Percentiles rank a stretch among this genome's conserved stretches.
phyloP scores from a whole-genome alignment of 1,140 invertebrate genomes.

The Psix sp. region DNA sequence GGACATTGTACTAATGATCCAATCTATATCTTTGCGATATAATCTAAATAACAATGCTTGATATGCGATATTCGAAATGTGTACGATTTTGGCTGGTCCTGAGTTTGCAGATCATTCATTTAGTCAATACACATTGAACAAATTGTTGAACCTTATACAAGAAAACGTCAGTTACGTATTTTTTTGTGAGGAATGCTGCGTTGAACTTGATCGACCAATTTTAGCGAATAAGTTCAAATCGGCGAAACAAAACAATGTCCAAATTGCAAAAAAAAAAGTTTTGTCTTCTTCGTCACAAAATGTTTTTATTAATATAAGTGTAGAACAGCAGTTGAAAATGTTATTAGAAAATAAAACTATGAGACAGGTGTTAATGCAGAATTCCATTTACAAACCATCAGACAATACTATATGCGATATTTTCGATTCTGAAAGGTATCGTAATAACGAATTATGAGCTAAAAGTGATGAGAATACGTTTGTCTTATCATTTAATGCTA shows the following conservation, averaged over 20 bases:
- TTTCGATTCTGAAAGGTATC: not conserved
- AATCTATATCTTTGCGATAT: constrained; percentile 9
- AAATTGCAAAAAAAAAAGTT: constrained; percentile 1
- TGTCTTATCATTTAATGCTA: constrained; percentile 9
- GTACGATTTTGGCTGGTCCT: constrained; percentile 9
- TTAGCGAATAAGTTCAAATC: not conserved
- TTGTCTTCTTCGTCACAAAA: constrained; percentile 1
- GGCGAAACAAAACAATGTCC: not conserved
- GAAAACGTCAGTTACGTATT: constrained; percentile 6
- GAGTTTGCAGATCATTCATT: constrained; percentile 7
- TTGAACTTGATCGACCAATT: not conserved
- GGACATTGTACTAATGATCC: constrained; percentile 16
- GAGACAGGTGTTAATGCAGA: not conserved
- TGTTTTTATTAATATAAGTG: constrained; percentile 4
- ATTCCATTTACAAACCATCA: not conserved
- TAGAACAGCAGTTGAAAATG: constrained; percentile 8
- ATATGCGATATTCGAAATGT: constrained; percentile 5
- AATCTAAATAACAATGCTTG: constrained; percentile 1
- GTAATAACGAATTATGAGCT: constrained; percentile 1
- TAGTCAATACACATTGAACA: constrained; percentile 7
- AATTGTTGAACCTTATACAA: constrained; percentile 6
- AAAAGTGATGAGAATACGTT: constrained; percentile 4
- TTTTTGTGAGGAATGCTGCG: constrained; percentile 4
- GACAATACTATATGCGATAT: not conserved
- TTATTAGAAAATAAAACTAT: constrained; percentile 7